Conservation (phyloP, 2,113 vertebrate genomes). For the Corvus moneduloides region DNA sequence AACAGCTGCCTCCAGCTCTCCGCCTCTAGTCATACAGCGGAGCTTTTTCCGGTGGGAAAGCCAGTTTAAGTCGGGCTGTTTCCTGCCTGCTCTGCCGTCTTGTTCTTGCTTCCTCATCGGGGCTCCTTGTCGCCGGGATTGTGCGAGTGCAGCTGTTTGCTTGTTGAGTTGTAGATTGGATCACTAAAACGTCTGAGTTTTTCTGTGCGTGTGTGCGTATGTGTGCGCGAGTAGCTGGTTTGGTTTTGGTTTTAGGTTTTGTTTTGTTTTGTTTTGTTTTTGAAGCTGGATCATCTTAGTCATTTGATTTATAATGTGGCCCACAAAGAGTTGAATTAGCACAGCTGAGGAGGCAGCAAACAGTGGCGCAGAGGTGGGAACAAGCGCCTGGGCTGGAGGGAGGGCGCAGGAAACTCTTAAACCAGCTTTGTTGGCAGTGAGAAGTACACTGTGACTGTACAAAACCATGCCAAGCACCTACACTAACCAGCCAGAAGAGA, state of each 20-base stretch:
- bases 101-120: neutral
- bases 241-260: too few relatives aligned
- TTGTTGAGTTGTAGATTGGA: neutral
- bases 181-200: neutral
- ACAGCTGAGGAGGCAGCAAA: neutral
- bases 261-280: neutral
- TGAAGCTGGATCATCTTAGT: neutral
- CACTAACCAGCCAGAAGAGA: neutral
- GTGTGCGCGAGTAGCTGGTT: neutral
- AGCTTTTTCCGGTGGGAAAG: neutral
- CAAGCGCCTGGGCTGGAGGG: neutral
- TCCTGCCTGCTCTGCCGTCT: slow-evolving; percentile 14
- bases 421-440: neutral
- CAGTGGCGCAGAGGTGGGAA: neutral
- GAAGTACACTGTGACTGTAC: neutral
- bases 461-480: neutral
- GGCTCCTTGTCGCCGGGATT: neutral
- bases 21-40: neutral
- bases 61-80: neutral
- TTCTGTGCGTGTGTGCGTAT: fast-evolving
- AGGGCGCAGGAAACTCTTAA: neutral
- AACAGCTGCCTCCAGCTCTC: neutral
- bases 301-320: neutral
- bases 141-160: neutral
- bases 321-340: neutral